A percentile compares a stretch with the other conserved stretches of the same genome.
phyloP scores from a whole-genome alignment of 2,888 invertebrate genomes.

The Metacarcinus magister region DNA sequence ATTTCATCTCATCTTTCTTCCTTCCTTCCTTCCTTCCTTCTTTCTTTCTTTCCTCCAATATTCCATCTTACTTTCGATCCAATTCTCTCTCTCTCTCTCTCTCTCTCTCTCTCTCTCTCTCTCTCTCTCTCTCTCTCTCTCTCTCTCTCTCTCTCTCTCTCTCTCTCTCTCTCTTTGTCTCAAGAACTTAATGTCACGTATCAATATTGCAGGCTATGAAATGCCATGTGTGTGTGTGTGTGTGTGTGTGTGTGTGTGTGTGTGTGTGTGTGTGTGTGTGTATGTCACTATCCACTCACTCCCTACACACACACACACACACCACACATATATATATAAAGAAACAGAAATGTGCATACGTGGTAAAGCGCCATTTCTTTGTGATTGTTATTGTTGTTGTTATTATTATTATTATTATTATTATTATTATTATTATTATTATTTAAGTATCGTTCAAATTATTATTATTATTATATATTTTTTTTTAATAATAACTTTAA shows the following conservation, averaged over 20 bases:
- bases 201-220: background rate
- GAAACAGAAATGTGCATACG: too few species aligned
- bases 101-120: slow-evolving; percentile 16
- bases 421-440: too few species aligned
- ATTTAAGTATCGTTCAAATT: too few species aligned
- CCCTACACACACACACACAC: background rate
- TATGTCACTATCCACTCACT: background rate
- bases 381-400: too few species aligned
- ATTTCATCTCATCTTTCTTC: background rate
- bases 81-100: background rate
- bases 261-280: slow-evolving; percentile 48
- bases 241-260: slow-evolving; percentile 47
- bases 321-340: too few species aligned
- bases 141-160: slow-evolving; percentile 43
- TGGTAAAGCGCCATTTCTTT: too few species aligned
- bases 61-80: background rate
- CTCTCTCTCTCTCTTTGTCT: background rate
- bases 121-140: slow-evolving; percentile 43
- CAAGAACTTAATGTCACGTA: background rate
- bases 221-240: background rate
- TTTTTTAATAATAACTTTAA: too few species aligned
- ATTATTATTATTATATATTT: too few species aligned
- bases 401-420: too few species aligned
- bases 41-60: background rate
- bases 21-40: background rate